Evolutionary conservation across 2,797 vertebrate species (phyloP).

Genomic region (Synaphobranchus kaupii): DNA sequence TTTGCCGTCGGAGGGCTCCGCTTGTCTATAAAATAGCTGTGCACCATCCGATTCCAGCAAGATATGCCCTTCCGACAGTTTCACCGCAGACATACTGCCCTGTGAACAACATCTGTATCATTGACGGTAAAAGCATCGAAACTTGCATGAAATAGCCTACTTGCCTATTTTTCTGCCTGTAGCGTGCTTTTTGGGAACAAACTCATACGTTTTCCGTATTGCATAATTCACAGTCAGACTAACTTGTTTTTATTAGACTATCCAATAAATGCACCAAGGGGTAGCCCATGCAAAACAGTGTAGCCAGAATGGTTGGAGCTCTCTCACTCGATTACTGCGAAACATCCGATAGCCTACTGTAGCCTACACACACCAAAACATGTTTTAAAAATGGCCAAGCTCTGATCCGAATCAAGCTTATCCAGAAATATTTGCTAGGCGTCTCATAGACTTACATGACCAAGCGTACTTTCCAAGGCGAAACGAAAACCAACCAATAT

Average conservation of each 20-base stretch:
- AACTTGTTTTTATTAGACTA: background rate
- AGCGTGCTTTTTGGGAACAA: background rate
- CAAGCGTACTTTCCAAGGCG: background rate
- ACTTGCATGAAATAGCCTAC: background rate
- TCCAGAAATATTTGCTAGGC: background rate
- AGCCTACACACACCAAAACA: too few species aligned
- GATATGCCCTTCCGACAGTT: conserved; percentile 69
- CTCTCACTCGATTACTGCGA: background rate
- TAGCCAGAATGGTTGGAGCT: too few species aligned
- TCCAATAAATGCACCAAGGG: background rate
- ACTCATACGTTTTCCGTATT: background rate
- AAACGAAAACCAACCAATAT: background rate
- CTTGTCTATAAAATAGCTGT: conserved; percentile 83
- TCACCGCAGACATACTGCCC: conserved; percentile 73
- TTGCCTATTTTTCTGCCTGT: too few species aligned
- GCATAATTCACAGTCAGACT: background rate
- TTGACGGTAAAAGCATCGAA: background rate
- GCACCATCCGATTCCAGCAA: conserved; percentile 72
- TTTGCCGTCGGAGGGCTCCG: conserved; percentile 55
- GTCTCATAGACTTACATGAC: background rate
- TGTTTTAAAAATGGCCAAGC: background rate
- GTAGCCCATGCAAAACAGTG: background rate
- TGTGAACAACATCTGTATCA: background rate
- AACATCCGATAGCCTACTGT: background rate
- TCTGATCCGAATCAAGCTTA: background rate